Evolutionary conservation across 2,113 vertebrate genomes (phyloP).

Genomic region (Hippocampus barbouri): DNA sequence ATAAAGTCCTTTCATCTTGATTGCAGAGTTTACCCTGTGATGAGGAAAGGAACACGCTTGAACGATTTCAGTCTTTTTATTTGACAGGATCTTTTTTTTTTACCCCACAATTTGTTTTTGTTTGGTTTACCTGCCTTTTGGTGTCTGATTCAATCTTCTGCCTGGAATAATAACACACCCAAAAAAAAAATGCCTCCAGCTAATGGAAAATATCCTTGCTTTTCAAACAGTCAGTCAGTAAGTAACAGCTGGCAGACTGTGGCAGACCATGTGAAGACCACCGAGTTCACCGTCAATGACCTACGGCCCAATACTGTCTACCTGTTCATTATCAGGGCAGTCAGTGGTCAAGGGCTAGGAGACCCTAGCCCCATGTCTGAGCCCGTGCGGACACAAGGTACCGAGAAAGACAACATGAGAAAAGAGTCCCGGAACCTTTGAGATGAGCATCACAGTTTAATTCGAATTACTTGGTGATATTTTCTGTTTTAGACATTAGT

Average conservation of each 20-base stretch:
- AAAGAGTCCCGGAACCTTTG: background rate
- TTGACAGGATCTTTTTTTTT: conserved; percentile 4
- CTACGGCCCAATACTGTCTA: conserved; percentile 92
- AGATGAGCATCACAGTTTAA: background rate
- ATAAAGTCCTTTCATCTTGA: background rate
- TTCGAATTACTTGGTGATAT: conserved; percentile 4
- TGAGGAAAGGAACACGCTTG: conserved; percentile 15
- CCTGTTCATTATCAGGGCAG: conserved; percentile 91
- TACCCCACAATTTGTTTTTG: background rate
- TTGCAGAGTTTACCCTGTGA: conserved; percentile 10
- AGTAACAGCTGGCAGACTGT: conserved; percentile 96
- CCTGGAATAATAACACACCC: background rate
- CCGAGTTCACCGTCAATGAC: conserved; percentile 80
- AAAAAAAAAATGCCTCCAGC: background rate
- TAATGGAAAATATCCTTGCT: conserved; percentile 13
- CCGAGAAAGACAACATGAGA: background rate
- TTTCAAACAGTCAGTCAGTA: conserved; percentile 81
- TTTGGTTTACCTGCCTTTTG: background rate
- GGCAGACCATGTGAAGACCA: conserved; percentile 86
- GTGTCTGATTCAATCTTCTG: background rate
- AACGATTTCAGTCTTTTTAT: conserved; percentile 6
- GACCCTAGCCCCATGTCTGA: conserved; percentile 92
- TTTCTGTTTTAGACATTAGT: conserved; percentile 83
- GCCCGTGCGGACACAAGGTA: conserved; percentile 95
- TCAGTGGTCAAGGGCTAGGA: conserved; percentile 87